Evolutionary conservation across 2,113 vertebrate species (phyloP), one percentile per base, ranked within the genome.

Genomic region (Porphyrio hochstetteri): DNA sequence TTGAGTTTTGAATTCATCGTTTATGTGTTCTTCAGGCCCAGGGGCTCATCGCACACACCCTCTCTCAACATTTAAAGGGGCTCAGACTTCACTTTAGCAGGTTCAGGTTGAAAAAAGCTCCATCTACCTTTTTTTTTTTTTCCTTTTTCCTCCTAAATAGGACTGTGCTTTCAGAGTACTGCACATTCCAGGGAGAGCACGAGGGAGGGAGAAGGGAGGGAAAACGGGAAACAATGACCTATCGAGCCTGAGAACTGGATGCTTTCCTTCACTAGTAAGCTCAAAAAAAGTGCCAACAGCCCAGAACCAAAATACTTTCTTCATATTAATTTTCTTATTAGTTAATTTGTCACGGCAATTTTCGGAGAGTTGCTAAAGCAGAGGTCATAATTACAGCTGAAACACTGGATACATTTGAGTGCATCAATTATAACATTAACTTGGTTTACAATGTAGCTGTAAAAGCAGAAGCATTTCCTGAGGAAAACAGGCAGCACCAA

Each of bases 311-410:
- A 94, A 79, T n/a, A 46, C 91, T 93, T 96, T 84, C 81, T 87
- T 92, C 23, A 0, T 69, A 95, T 92, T 96, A 95, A 96, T 96
- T 96, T 96, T 94, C 86, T 71, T 72, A 94, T 85, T 96, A 94
- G 74, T 85, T 95, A 95, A 97, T 96, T 92, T 92, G 96, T 76
- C 88, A 69, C 27, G 83, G 93, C 78, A 95, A 91, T 93, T 96
- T 92, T 76, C 69, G 53, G 40, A 89, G 81, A 92, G 74, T 36
- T 89, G 83, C 91, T 92, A 79, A 95, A 93, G 83, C 91, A 93
- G 86, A 87, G 91, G 86, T 93, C 92, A 82, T 85, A 87, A 97
- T 96, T 87, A 91, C 83, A 91, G 83, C 61, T 92, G 77, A 78
- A 96, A 86, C 60, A 67, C 53, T 91, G 81, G 86, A 76, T 87